These are phyloP conservation scores for Caenorhabditis sp. DNA, from an alignment of 2,888 invertebrate genomes.

Conservation along the genomic window DNA sequence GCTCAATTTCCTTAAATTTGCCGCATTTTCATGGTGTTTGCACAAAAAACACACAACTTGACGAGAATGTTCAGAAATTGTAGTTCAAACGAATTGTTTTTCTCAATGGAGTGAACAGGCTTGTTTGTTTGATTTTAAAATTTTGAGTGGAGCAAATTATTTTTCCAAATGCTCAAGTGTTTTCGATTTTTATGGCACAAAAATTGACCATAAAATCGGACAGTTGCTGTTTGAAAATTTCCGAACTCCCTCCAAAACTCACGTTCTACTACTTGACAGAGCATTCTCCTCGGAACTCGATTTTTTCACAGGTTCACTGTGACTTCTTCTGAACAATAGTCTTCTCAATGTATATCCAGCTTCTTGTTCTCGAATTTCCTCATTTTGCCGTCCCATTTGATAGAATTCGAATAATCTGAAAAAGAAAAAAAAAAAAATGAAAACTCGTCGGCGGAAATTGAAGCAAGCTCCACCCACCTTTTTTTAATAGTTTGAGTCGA, in stretches of 20 bases:
- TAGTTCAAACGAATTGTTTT: no score
- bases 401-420: conserved; percentile 33
- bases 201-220: no score
- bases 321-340: conserved; percentile 28
- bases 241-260: conserved; percentile 8
- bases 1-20: no score
- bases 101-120: no score
- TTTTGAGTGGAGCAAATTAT: no score
- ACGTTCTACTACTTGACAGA: conserved; percentile 35
- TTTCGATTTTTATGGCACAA: no score
- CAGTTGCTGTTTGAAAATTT: background rate
- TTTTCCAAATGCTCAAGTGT: no score
- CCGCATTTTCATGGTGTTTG: no score
- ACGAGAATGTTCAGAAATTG: no score
- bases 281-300: conserved; percentile 1
- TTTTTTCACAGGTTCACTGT: conserved; percentile 23
- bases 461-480: conserved; percentile 7
- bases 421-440: background rate
- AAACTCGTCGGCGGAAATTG: background rate
- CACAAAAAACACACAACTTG: no score
- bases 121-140: no score
- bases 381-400: conserved; percentile 8
- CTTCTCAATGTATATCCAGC: conserved; percentile 7
- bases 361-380: background rate
- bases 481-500: conserved; percentile 3